Percentiles rank a stretch among this genome's conserved stretches.
Conservation (phyloP, 2,888 invertebrate species). For the Urechis unicinctus region DNA sequence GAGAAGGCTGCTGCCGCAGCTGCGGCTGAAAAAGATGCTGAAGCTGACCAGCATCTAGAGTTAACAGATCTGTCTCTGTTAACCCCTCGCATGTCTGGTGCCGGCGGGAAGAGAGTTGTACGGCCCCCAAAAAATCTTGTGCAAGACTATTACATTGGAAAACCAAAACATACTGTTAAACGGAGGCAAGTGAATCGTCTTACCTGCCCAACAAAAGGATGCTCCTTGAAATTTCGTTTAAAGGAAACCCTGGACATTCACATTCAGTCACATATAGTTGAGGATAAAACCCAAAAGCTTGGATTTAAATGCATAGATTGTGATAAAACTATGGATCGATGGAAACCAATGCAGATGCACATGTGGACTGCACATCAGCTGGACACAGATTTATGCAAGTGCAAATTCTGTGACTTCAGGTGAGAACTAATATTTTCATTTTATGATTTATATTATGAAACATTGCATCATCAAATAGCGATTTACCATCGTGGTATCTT, state of each 20-base stretch:
- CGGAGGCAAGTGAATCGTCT: neutral
- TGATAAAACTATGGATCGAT: slow-evolving; percentile 55
- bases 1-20: slow-evolving; percentile 19
- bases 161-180: neutral
- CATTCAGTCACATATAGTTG: slow-evolving; percentile 57
- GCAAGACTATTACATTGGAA: slow-evolving; percentile 5
- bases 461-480: too few species aligned
- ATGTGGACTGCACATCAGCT: slow-evolving; percentile 67
- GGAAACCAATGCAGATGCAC: slow-evolving; percentile 65
- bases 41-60: neutral
- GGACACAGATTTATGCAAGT: slow-evolving; percentile 73
- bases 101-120: slow-evolving; percentile 10
- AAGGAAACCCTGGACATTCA: slow-evolving; percentile 62
- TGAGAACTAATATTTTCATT: slow-evolving; percentile 30
- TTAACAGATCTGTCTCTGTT: neutral
- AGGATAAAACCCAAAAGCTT: slow-evolving; percentile 16
- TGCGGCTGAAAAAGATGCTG: slow-evolving; percentile 3
- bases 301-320: slow-evolving; percentile 65
- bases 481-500: too few species aligned
- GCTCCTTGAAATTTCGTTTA: slow-evolving; percentile 53
- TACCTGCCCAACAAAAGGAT: slow-evolving; percentile 6
- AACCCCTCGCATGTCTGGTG: slow-evolving; percentile 14
- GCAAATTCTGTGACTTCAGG: slow-evolving; percentile 48
- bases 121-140: slow-evolving; percentile 1
- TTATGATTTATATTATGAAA: too few species aligned